Conservation (phyloP, 2,797 vertebrate species). For the Leptoclinus maculatus region DNA sequence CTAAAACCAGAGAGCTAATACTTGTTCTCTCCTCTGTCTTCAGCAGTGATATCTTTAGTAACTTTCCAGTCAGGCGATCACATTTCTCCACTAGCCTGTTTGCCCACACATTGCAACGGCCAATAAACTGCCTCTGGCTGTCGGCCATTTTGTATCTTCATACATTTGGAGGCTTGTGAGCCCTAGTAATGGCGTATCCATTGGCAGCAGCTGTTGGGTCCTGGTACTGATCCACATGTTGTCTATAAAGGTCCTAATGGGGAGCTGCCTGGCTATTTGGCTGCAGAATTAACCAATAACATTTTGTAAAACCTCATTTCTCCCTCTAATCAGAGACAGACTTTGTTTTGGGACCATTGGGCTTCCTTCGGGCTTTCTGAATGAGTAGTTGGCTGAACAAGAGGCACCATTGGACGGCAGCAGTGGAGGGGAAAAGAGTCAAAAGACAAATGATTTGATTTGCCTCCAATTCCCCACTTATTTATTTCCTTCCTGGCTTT, state of each 20-base stretch:
- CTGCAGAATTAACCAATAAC: conserved; percentile 70
- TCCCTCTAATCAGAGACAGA: conserved; percentile 72
- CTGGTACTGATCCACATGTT: conserved; percentile 68
- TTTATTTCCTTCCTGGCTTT: conserved; percentile 53
- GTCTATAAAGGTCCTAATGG: conserved; percentile 68
- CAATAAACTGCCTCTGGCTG: conserved; percentile 51
- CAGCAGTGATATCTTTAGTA: conserved; percentile 14
- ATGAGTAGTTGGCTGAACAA: conserved; percentile 57
- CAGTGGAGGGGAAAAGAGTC: conserved; percentile 40
- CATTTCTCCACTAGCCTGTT: conserved; percentile 32
- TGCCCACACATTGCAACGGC: conserved; percentile 13
- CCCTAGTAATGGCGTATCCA: conserved; percentile 41
- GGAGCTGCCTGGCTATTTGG: conserved; percentile 69
- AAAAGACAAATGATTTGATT: conserved; percentile 71
- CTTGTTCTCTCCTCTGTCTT: not conserved
- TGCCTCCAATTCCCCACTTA: conserved; percentile 72
- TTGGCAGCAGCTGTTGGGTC: conserved; percentile 51
- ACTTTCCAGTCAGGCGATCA: conserved; percentile 20
- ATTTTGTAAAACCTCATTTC: conserved; percentile 73
- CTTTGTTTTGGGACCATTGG: conserved; percentile 64
- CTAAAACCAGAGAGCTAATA: not conserved
- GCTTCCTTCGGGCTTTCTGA: conserved; percentile 49
- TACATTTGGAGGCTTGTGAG: conserved; percentile 38
- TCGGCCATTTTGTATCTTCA: conserved; percentile 48
- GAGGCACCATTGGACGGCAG: conserved; percentile 46